These are phyloP conservation scores for Thomomys bottae DNA, from an alignment of 2,113 vertebrate species.

Conservation along the genomic window DNA sequence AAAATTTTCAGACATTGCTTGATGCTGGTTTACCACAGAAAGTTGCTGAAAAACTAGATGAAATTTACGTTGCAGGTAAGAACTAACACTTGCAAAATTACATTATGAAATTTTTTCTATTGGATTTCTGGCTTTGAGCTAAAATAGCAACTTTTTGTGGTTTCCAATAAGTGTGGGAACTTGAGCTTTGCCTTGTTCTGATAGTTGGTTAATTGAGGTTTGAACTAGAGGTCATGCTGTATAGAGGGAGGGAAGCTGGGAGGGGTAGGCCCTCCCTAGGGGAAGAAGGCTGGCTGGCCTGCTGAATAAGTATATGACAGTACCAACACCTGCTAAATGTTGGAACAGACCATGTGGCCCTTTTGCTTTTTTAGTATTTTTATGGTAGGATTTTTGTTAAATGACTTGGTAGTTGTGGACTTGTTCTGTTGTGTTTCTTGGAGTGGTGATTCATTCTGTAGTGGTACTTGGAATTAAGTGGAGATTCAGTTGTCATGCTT, in stretches of 20 bases:
- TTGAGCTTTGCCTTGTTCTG: conserved; percentile 87
- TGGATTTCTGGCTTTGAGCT: conserved; percentile 92
- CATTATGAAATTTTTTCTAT: conserved; percentile 88
- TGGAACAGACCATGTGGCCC: conserved; percentile 75
- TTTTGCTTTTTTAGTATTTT: conserved; percentile 74
- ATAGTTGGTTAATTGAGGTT: conserved; percentile 61
- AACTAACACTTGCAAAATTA: conserved; percentile 88
- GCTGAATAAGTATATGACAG: conserved; percentile 81
- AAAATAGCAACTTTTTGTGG: conserved; percentile 99
- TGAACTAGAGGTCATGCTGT: conserved; percentile 59
- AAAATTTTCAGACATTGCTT: conserved; percentile 95
- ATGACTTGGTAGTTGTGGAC: conserved; percentile 64
- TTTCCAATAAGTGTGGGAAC: conserved; percentile 97
- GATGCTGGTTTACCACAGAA: conserved; percentile 97
- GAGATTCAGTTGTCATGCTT: conserved; percentile 67
- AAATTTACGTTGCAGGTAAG: conserved; percentile 99
- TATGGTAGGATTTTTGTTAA: conserved; percentile 77
- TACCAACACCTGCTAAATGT: conserved; percentile 83
- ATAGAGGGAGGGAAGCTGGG: conserved; percentile 63
- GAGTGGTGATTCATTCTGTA: conserved; percentile 60
- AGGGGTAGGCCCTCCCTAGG: conserved; percentile 44
- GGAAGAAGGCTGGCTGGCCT: conserved; percentile 70
- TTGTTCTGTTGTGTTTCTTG: conserved; percentile 61
- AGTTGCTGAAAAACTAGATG: conserved; percentile 98
- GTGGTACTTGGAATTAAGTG: conserved; percentile 65